phyloP scores from a whole-genome alignment of 2,113 vertebrate species.

The Rostratula benghalensis region DNA sequence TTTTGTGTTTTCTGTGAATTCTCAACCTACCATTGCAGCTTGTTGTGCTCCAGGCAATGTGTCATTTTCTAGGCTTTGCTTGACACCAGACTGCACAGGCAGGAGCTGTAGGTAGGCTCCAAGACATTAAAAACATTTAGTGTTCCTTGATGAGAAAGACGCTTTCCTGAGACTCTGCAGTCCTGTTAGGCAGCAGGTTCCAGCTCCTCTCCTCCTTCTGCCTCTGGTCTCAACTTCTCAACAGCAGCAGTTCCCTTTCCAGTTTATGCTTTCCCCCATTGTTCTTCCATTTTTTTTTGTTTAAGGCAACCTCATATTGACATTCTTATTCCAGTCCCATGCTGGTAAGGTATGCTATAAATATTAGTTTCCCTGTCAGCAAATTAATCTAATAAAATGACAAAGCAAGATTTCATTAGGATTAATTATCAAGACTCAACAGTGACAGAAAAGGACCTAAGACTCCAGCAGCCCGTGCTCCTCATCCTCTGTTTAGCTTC shows the following conservation, averaged over 20 bases:
- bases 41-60: conserved; percentile 26
- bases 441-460: background rate
- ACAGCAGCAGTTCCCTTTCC: background rate
- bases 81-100: background rate
- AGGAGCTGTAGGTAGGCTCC: background rate
- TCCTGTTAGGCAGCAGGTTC: background rate
- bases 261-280: background rate
- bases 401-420: background rate
- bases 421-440: background rate
- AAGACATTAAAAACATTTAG: background rate
- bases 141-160: background rate
- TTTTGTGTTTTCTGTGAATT: background rate
- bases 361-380: background rate
- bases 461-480: background rate
- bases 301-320: background rate
- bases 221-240: background rate
- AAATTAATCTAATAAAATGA: background rate
- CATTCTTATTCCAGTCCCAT: background rate
- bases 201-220: background rate
- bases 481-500: background rate
- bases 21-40: background rate
- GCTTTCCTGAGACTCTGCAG: background rate
- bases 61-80: background rate
- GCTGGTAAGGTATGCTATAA: background rate
- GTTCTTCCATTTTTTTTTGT: background rate